These are phyloP conservation scores for Labroides dimidiatus DNA, from an alignment of 2,797 vertebrate genomes.

Conservation along the genomic window DNA sequence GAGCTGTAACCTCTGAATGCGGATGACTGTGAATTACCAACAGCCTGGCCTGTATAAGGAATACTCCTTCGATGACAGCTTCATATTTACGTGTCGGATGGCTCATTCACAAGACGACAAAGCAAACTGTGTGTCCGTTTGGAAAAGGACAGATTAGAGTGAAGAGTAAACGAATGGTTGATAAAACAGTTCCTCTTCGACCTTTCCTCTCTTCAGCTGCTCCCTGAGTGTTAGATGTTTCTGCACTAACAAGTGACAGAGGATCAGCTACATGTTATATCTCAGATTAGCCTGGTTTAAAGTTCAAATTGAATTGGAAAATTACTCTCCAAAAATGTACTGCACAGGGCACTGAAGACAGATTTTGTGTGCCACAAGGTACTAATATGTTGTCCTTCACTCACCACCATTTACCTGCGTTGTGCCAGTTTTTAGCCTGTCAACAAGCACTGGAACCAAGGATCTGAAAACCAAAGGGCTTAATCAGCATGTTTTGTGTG, in stretches of 20 bases:
- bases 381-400: no score
- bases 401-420: no score
- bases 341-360: neutral
- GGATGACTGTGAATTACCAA: slow-evolving; percentile 10
- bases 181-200: no score
- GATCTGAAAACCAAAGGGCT: no score
- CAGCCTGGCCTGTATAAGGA: neutral
- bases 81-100: neutral
- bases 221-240: slow-evolving; percentile 1
- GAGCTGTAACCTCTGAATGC: neutral
- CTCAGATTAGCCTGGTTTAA: neutral
- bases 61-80: neutral
- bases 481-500: no score
- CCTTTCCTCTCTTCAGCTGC: neutral
- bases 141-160: neutral
- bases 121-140: neutral
- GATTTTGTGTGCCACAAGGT: no score
- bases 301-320: neutral
- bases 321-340: neutral
- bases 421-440: no score
- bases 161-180: no score
- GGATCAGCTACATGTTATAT: slow-evolving; percentile 1
- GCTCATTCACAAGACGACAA: neutral
- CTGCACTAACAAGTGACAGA: no score
- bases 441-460: no score